Evolutionary conservation across 1,140 invertebrate genomes (phyloP).

Genomic region (Diplogasteroides magnus): DNA sequence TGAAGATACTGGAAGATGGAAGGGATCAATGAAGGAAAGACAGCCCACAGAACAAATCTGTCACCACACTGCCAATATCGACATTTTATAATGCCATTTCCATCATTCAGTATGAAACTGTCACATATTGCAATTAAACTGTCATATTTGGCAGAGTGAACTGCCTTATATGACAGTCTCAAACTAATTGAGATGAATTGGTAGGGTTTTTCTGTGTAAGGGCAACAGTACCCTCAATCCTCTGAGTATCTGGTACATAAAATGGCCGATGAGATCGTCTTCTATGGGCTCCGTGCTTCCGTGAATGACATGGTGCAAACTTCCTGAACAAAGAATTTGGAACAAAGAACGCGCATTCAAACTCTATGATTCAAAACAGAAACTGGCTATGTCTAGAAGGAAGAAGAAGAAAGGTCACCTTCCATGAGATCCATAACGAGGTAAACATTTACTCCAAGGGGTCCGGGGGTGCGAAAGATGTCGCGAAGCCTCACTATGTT

Average conservation of each 20-base stretch:
- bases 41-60: not conserved
- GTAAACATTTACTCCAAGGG: slow-evolving; percentile 57
- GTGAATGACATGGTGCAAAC: slow-evolving; percentile 60
- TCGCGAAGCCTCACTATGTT: slow-evolving; percentile 60
- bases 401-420: slow-evolving; percentile 20
- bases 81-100: too few relatives aligned
- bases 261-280: slow-evolving; percentile 55
- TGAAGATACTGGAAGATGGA: slow-evolving; percentile 57
- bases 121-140: too few relatives aligned
- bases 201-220: too few relatives aligned
- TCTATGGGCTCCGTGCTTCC: slow-evolving; percentile 59
- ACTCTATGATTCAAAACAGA: not conserved
- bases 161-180: too few relatives aligned
- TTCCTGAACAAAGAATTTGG: slow-evolving; percentile 33
- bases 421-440: slow-evolving; percentile 62
- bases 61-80: too few relatives aligned
- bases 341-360: not conserved
- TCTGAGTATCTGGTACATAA: slow-evolving; percentile 60
- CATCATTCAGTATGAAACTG: too few relatives aligned
- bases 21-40: not conserved
- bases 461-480: slow-evolving; percentile 54
- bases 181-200: too few relatives aligned
- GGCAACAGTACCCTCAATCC: slow-evolving; percentile 55
- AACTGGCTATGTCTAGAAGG: not conserved
- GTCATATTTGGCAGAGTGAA: too few relatives aligned